Evolutionary conservation across 2,888 invertebrate species (phyloP), one percentile per base, ranked within the genome.

Genomic region (Chrysolina haemoptera): DNA sequence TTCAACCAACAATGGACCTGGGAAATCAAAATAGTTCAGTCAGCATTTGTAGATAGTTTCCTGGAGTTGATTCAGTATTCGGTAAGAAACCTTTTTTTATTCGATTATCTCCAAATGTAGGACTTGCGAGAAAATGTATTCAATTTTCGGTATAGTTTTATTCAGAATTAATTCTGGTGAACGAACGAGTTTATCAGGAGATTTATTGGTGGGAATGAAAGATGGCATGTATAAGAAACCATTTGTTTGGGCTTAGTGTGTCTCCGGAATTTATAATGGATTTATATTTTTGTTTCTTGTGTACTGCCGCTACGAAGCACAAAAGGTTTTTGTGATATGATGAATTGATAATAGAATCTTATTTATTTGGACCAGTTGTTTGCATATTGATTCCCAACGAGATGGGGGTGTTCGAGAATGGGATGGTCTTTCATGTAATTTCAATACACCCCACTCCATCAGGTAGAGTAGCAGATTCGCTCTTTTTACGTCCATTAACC

Each of bases 121-220:
- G 18, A 16, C 16, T 3, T 1, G 18, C 16, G 18, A 18, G 53
- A 18, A 53, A 5, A 53, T 10, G 12, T 53, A 20, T 53, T 20
- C 53, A 53, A 20, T 53, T 53, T 53, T 53, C 53, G 18, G 12
- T 53, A 22, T 20, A 35, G 35, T 35, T 35, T 4, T 20, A 10
- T 20, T 53, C 20, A 53, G 16, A 22, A 53, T 53, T 20, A 20
- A 53, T 53, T 53, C 53, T 10, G 0, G 12, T 2, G 20, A 12
- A 18, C 18, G 53, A 20, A 20, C 20, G 53, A 20, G 4, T 53
- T 53, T 53, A 10, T 14, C 18, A 20, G 20, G 53, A 3, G 11
- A 53, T 20, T 53, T 53, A 53, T 53, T 20, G 53, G 53, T 53
- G 53, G 20, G 20, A 53, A 53, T 18, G 53, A 53, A 18, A 20